Conservation (phyloP, 2,113 vertebrate species). For the Chiloscyllium plagiosum region DNA sequence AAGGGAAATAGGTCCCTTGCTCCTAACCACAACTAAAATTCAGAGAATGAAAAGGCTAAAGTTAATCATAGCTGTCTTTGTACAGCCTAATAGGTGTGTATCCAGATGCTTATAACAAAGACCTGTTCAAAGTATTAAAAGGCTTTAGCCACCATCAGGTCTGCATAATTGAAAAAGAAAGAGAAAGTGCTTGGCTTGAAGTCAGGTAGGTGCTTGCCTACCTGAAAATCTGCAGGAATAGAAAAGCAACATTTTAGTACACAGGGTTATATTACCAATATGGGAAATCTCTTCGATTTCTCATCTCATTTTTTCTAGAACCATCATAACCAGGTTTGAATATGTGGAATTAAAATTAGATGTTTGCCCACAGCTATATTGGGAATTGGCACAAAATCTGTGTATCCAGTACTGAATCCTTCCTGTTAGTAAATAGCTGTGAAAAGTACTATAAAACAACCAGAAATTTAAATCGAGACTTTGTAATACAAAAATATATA, state of each 20-base stretch:
- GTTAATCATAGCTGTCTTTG: neutral
- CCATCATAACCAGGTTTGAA: neutral
- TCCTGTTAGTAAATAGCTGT: neutral
- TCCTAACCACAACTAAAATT: neutral
- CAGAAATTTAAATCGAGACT: neutral
- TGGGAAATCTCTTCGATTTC: neutral
- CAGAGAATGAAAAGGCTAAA: neutral
- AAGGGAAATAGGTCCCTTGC: neutral
- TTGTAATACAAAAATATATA: neutral
- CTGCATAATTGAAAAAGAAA: neutral
- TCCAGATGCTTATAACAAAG: neutral
- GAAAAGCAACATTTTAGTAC: neutral
- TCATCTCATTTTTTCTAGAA: neutral
- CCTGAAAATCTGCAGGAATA: neutral
- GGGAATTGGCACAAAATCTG: neutral
- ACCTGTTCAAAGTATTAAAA: neutral
- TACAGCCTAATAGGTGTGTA: neutral
- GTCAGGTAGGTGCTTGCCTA: neutral
- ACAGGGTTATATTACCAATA: neutral
- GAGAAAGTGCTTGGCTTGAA: neutral
- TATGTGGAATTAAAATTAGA: neutral
- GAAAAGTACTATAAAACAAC: neutral
- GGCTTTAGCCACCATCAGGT: neutral
- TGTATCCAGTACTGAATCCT: neutral
- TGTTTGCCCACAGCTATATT: neutral